Evolutionary conservation across 1,140 invertebrate genomes (phyloP).

Genomic region (Ylistrum balloti): DNA sequence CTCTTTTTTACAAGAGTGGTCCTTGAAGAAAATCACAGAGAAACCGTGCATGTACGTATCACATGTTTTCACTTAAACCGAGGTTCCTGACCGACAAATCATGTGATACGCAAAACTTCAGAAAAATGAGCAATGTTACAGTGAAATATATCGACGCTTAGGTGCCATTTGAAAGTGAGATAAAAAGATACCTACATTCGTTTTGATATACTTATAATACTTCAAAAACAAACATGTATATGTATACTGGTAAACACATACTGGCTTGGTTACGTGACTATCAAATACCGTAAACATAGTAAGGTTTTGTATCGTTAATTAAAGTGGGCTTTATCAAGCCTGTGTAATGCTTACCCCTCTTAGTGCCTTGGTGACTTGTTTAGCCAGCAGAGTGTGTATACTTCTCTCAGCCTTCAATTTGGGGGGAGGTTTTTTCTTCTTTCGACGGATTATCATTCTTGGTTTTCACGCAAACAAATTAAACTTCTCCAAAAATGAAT

Average conservation of each 20-base stretch:
- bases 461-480: not conserved
- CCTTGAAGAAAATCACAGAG: not conserved
- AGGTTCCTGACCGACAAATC: not conserved
- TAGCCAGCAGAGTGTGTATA: not conserved
- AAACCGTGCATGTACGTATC: not conserved
- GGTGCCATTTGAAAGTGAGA: no score
- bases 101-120: not conserved
- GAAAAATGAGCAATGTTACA: not conserved
- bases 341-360: not conserved
- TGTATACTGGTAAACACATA: no score
- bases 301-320: no score
- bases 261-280: not conserved
- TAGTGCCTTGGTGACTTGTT: not conserved
- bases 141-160: no score
- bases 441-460: slow-evolving; percentile 5
- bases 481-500: not conserved
- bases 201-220: no score
- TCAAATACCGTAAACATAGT: no score
- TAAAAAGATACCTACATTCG: no score
- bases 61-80: not conserved
- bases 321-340: no score
- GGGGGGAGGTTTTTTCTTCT: slow-evolving; percentile 6
- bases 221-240: no score
- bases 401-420: slow-evolving; percentile 6
- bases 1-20: not conserved